phyloP scores from a whole-genome alignment of 2,888 invertebrate species.

The Eumacrocentrus americanus region DNA sequence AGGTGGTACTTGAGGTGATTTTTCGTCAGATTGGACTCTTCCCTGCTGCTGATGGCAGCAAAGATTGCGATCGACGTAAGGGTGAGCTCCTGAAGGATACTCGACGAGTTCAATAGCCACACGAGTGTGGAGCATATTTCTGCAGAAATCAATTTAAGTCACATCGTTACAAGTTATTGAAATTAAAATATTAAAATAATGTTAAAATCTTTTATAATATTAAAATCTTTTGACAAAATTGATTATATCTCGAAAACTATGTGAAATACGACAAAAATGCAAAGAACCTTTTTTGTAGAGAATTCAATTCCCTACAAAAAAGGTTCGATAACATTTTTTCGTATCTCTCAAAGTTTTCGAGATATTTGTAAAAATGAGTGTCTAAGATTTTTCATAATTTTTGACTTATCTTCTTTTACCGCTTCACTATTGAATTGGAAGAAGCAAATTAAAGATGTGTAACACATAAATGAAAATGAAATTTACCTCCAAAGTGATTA shows the following conservation, averaged over 20 bases:
- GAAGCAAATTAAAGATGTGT: too few relatives aligned
- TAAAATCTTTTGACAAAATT: too few relatives aligned
- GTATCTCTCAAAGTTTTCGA: too few relatives aligned
- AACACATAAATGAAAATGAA: slow-evolving; percentile 7
- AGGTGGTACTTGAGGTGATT: slow-evolving; percentile 62
- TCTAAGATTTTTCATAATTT: too few relatives aligned
- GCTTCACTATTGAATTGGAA: not conserved
- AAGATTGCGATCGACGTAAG: slow-evolving; percentile 61
- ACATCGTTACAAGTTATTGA: not conserved
- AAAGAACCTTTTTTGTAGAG: too few relatives aligned
- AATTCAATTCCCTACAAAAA: too few relatives aligned
- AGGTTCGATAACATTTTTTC: too few relatives aligned
- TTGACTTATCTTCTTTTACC: too few relatives aligned
- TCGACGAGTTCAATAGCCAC: slow-evolving; percentile 62
- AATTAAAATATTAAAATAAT: not conserved
- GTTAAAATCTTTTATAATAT: too few relatives aligned
- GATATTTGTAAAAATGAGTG: too few relatives aligned
- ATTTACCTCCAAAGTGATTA: slow-evolving; percentile 55
- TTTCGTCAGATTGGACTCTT: slow-evolving; percentile 54
- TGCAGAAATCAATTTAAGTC: slow-evolving; percentile 30
- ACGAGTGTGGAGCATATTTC: slow-evolving; percentile 61
- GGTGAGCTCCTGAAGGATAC: slow-evolving; percentile 62
- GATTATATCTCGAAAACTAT: too few relatives aligned
- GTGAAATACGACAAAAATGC: too few relatives aligned
- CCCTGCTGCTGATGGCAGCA: slow-evolving; percentile 49